Evolutionary conservation across 2,888 invertebrate genomes (phyloP), one percentile per base, ranked within the genome.

Genomic region (Cerastis leucographa): DNA sequence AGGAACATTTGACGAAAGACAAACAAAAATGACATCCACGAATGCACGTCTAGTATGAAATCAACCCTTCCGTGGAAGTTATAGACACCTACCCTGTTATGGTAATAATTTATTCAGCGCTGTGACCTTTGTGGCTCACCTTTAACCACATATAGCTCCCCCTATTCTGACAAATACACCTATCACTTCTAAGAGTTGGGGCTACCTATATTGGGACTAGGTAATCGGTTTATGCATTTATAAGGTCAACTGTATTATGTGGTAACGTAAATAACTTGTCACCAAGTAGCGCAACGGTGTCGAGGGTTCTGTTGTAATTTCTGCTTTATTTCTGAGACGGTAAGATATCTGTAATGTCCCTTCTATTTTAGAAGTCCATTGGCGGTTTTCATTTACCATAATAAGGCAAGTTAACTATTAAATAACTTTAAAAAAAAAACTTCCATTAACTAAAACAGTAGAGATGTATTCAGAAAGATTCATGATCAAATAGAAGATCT

Each of bases 81-180:
- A 25, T 56, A 42, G 82, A 68, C 66, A 82, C 8, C 82, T 29
- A n/a, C 11, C 22, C 35, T 40, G 40, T 54, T 81, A 42, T 25
- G 49, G 25, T 35, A 49, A 76, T 85, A 71, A 83, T 73, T 85
- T 81, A 83, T 83, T 85, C 73, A 85, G 12, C 17, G 17, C 66
- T 81, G 35, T 61, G 82, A 83, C 83, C 85, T 83, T 83, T 73
- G 40, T 12, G 70, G 59, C 29, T 83, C 76, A 81, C 76, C 85
- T 68, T 69, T 76, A 49, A 54, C 76, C 56, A 35, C 49, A 70
- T 59, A 61, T 70, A 84, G 73, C 59, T 69, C 54, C 61, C 17
- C 44, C 70, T n/a, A n/a, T 73, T 70, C 71, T 54, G 51, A 62
- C 70, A 68, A 80, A 70, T 74, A 80, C 61, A 75, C n/a, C 35